A percentile compares a stretch with the other conserved stretches of the same genome.
phyloP scores from a whole-genome alignment of 2,113 vertebrate genomes.

The Macrotus californicus region DNA sequence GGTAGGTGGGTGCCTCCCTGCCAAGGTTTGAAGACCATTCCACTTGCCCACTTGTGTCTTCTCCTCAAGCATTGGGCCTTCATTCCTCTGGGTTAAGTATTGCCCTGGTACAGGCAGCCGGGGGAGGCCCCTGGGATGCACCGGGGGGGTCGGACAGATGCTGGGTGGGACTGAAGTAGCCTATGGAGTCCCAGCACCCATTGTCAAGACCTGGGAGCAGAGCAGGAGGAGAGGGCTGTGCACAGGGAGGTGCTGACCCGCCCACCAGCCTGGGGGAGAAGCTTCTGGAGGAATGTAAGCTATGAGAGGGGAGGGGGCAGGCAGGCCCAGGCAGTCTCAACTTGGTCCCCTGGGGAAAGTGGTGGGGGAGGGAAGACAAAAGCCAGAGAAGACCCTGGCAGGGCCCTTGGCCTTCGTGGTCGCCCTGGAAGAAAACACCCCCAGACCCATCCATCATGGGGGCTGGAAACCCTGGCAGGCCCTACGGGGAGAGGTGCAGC shows the following conservation, averaged over 20 bases:
- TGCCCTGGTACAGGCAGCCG: background rate
- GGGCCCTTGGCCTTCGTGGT: constrained; percentile 30
- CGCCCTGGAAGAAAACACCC: background rate
- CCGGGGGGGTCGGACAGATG: background rate
- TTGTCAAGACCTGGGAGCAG: background rate
- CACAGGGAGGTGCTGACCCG: background rate
- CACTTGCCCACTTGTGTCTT: background rate
- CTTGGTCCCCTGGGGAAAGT: background rate
- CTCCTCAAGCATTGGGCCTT: background rate
- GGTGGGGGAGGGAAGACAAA: background rate
- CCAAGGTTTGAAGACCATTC: background rate
- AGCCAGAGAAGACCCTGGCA: constrained; percentile 18
- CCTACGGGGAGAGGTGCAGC: too few species aligned
- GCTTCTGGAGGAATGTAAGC: constrained; percentile 65
- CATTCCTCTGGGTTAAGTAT: background rate
- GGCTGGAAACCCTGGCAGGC: background rate
- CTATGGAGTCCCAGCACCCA: background rate
- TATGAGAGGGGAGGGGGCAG: constrained; percentile 62
- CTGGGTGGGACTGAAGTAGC: background rate
- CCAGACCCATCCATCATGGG: background rate
- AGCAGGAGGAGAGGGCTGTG: background rate
- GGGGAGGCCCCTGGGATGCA: background rate
- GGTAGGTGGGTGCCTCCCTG: too few species aligned
- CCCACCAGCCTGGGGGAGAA: constrained; percentile 40
- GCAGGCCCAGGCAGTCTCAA: constrained; percentile 57